Percentiles rank a stretch among this genome's conserved stretches.
Conservation (phyloP, 2,113 vertebrate species). For the Stegostoma tigrinum region DNA sequence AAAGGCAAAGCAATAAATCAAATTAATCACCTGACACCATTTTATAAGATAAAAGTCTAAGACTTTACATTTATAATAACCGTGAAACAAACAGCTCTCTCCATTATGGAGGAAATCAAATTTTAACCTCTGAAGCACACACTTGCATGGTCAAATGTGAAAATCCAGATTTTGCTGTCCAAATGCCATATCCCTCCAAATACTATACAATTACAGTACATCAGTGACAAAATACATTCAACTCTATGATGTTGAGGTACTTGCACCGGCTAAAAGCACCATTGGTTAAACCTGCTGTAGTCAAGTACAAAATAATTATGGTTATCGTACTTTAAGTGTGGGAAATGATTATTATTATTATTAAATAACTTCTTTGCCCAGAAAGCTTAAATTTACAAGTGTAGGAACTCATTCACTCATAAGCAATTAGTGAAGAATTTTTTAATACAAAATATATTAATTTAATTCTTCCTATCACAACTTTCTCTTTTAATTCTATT, state of each 20-base stretch:
- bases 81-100: neutral
- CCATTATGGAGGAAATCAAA: neutral
- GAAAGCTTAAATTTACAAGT: neutral
- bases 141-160: neutral
- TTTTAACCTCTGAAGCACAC: neutral
- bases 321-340: neutral
- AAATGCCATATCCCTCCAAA: neutral
- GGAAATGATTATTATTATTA: neutral
- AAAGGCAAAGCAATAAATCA: neutral
- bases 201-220: neutral
- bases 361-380: neutral
- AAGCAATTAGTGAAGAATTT: neutral
- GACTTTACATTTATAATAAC: neutral
- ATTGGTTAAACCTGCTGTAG: neutral
- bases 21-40: neutral
- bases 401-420: neutral
- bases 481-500: too few species aligned
- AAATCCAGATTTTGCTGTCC: neutral
- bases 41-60: neutral
- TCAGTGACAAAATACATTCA: neutral
- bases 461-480: too few species aligned
- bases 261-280: neutral
- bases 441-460: neutral
- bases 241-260: neutral
- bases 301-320: neutral